Base-by-base conservation (phyloP, 2,888 invertebrate species). In the Acrobasis consociella region DNA sequence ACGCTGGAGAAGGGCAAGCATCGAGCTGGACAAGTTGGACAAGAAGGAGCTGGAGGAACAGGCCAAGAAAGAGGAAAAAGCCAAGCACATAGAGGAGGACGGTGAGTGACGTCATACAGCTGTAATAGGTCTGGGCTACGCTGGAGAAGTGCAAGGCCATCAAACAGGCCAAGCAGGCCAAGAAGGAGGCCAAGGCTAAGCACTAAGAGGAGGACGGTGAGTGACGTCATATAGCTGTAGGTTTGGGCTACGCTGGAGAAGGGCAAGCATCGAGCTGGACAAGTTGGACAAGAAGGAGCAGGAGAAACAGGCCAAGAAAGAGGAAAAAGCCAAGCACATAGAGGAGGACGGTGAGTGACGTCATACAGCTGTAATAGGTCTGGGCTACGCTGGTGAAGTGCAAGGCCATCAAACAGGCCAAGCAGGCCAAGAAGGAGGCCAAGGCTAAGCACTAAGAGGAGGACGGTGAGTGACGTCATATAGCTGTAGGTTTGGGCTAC, bases 371-470 rank as follows among this genome's bases (percentile, higher is more conserved):
- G n/a, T 22, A 22, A 5, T n/a, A n/a, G n/a, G n/a, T n/a, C n/a
- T n/a, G n/a, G n/a, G n/a, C 93, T 31, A 88, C 93, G 51, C 53
- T 90, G 15, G 93, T 92, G 68, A 89, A 89, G 74, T 93, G 93
- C 66, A 80, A 79, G 62, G 89, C n/a, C n/a, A n/a, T 86, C 59
- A 73, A 89, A 16, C 83, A 85, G 60, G 90, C 89, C 71, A 89
- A 87, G 50, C 80, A 78, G 65, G 89, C 89, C 46, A 90, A 90
- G 79, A 89, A 85, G 66, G 88, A 90, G 63, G 86, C 88, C 42
- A 85, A 84, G 69, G 85, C 79, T 13, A 91, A 89, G 72, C 83
- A 82, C 68, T 87, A 88, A 82, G 86, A 85, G 0, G 81, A 78
- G 0, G 77, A 75, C 8, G 77, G 85, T 83, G 17, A 69, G 76